Evolutionary conservation across 2,797 vertebrate species (phyloP), one percentile per base, ranked within the genome.

Genomic region (Oryzias dopingdopingensis): DNA sequence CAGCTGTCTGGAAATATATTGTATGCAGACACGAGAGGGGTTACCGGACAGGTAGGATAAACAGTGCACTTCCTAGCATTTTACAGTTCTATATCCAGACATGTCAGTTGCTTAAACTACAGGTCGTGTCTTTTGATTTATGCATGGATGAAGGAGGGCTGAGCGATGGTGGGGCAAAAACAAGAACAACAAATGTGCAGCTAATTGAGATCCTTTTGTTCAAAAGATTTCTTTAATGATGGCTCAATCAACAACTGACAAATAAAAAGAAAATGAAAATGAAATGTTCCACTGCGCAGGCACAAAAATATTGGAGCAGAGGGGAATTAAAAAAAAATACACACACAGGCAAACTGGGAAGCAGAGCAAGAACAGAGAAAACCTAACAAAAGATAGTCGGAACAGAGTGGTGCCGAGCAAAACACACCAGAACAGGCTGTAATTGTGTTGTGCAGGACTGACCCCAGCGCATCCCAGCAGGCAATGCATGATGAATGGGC

Each of bases 401-500:
- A 88, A 82, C 82, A 80, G 72, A 81, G 82, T 14, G 59, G 72
- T 80, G 80, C 79, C 54, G 57, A 74, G 74, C 83, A 87, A 84
- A 84, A 85, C 82, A 70, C 81, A 86, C 65, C 79, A 85, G 86
- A 87, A 88, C 87, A 88, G 84, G 83, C 90, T 84, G 88, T 88
- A 86, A 90, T 89, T 89, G 87, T 88, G 85, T 88, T 89, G 88
- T 88, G 87, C 72, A 20, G 79, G 83, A 84, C 86, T 88, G 83
- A 90, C 88, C 90, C 86, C 78, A 50, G 76, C 65, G 71, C 84
- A 90, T 90, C 86, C 85, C 89, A 89, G 89, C 88, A 90, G 88
- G 88, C 90, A 87, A 62, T 86, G 88, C 88, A 90, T 89, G 89
- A 91, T 89, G 87, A 89, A 90, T 90, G 86, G 85, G 80, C 80